Base-by-base conservation (phyloP, 2,113 vertebrate species). In the Panurus biarmicus region DNA sequence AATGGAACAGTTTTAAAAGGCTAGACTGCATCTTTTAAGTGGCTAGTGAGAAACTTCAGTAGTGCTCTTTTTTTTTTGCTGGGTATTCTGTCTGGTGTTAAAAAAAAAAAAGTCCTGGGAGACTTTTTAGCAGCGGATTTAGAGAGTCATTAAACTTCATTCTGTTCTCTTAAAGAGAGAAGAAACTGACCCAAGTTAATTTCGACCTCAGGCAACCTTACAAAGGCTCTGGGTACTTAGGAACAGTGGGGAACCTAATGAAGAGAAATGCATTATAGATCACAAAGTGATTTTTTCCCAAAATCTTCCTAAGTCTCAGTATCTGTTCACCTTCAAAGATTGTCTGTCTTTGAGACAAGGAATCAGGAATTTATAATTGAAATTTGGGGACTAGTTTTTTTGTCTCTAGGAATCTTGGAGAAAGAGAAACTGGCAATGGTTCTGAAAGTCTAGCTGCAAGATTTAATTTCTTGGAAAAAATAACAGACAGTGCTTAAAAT, bases 211-310 rank as follows among this genome's bases (percentile, higher is more conserved):
- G 53, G 74, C 66, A 94, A 69, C 44, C 24, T 85, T 53, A 79
- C 24, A 19, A 67, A 47, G 24, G 24, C 22, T 75, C 33, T 64
- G 23, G 14, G 8, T 78, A 33, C 56, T 82, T 51, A 50, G 12
- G 56, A 85, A 51, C 17, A 14, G 4, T 60, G 57, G 53, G 40
- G 16, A 81, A 58, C 5, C 14, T 82, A 75, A 93, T 78, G 24
- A 89, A 66, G 16, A 84, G 18, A 81, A 90, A 91, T 75, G 29
- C 21, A 87, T 94, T 91, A 93, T 74, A 74, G 54, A 90, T 89
- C 74, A 95, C 35, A 81, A 66, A 71, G 23, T n/a, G 9, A 33
- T 47, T 54, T 24, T 47, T 38, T 38, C 22, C 15, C 8, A 6
- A 42, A 54, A 19, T 78, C 29, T 87, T 82, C 53, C 50, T 44